Conservation (phyloP, 2,797 vertebrate genomes). For the Benthosema pterotum region DNA sequence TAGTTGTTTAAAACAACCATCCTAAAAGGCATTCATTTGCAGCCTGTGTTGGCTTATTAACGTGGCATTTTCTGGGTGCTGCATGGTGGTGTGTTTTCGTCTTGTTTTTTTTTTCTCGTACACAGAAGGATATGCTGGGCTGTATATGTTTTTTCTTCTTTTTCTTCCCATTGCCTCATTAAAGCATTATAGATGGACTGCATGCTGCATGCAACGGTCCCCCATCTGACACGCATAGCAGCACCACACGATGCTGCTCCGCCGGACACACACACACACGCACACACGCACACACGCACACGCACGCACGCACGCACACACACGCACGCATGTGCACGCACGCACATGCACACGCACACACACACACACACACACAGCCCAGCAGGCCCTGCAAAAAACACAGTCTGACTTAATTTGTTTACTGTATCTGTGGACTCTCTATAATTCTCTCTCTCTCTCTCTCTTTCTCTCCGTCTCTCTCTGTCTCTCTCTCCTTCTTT, state of each 20-base stretch:
- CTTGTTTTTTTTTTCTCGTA: slow-evolving; percentile 61
- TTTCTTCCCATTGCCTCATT: slow-evolving; percentile 78
- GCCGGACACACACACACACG: too few relatives aligned
- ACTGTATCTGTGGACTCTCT: slow-evolving; percentile 72
- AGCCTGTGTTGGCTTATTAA: slow-evolving; percentile 72
- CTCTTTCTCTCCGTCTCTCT: slow-evolving; percentile 17
- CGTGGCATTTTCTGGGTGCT: slow-evolving; percentile 60
- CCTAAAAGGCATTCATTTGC: slow-evolving; percentile 73
- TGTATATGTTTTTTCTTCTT: slow-evolving; percentile 53
- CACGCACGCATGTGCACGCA: too few relatives aligned
- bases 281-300: too few relatives aligned
- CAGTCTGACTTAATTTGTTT: slow-evolving; percentile 81
- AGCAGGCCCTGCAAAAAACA: slow-evolving; percentile 70
- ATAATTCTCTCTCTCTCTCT: slow-evolving; percentile 25
- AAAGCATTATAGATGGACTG: slow-evolving; percentile 68
- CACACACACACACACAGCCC: background rate
- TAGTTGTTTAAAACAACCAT: slow-evolving; percentile 73
- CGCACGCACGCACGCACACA: too few relatives aligned
- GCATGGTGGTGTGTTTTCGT: too few relatives aligned
- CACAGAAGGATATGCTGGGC: slow-evolving; percentile 45
- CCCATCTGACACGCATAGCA: slow-evolving; percentile 66
- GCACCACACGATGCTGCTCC: too few relatives aligned
- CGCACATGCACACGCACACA: too few relatives aligned
- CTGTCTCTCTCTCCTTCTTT: slow-evolving; percentile 61
- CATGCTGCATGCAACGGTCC: slow-evolving; percentile 62